phyloP scores from a whole-genome alignment of 2,113 vertebrate genomes.

The Scomber colias region DNA sequence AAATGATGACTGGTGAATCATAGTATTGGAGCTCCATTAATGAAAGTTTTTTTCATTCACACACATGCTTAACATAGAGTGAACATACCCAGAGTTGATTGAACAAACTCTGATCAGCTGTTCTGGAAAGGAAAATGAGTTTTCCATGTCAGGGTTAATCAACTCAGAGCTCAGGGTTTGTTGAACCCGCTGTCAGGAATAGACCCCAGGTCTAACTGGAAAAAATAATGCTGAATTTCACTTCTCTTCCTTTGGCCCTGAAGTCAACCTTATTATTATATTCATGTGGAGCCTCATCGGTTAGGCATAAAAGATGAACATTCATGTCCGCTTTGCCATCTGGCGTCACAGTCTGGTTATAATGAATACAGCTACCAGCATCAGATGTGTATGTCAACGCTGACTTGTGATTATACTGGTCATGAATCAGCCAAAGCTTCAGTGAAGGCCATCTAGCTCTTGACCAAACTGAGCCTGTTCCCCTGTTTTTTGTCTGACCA shows the following conservation, averaged over 20 bases:
- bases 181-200: too few relatives aligned
- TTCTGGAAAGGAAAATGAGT: too few relatives aligned
- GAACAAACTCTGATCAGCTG: too few relatives aligned
- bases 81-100: too few relatives aligned
- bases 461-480: background rate
- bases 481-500: background rate
- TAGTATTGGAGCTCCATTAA: too few relatives aligned
- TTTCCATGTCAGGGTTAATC: too few relatives aligned
- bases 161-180: too few relatives aligned
- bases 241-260: background rate
- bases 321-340: background rate
- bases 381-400: conserved; percentile 7
- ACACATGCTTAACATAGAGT: too few relatives aligned
- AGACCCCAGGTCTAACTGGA: background rate
- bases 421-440: background rate
- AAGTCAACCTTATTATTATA: background rate
- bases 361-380: background rate
- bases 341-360: background rate
- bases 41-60: too few relatives aligned
- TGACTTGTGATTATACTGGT: conserved; percentile 8
- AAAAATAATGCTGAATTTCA: background rate
- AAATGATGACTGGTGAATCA: too few relatives aligned
- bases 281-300: background rate
- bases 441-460: background rate
- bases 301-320: background rate